Base-by-base conservation (phyloP, 2,797 vertebrate genomes). In the Aulostomus chinensis region DNA sequence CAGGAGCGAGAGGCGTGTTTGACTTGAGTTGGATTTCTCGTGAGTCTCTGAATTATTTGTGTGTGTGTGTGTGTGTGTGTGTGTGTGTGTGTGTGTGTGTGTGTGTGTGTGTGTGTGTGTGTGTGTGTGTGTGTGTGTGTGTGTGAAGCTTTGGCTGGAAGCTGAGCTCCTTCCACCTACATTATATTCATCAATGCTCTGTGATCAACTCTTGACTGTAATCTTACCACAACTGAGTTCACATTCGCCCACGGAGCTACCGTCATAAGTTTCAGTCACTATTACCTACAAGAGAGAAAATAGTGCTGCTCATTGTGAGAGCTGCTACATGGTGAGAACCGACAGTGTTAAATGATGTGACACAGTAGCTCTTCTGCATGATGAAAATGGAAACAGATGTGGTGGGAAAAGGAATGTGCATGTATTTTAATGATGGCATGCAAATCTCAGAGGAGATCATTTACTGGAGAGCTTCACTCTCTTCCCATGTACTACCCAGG, bases 181-280 rank as follows among this genome's bases (percentile, higher is more conserved):
- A 15, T 49, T 5, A 32, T 72, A 68, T 70, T 43, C 38, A 38
- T 74, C 68, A 36, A 7, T 22, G 30, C 7, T 2, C 26, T 55
- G 28, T 30, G 63, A 68, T 77, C 76, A 65, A 42, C 36, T 73
- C 28, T 25, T 71, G 70, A 71, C 61, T 71, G 26, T 68, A 20
- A 62, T 71, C 56, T 73, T 17, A 68, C 70, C 74, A 58, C 77
- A 74, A 54, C 32, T 3, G 1, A 4, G 9, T 33, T 75, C 14
- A 9, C 22, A 31, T 50, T 70, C 71, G 58, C 26, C 42, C 38
- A 63, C 36, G 20, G 43, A 79, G 59, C 40, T n/a, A 21, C 32
- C 63, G 75, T 80, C 60, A 74, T 36, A 52, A 52, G 64, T 82
- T 80, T 83, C 68, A 37, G 57, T 50, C 39, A 33, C 35, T 17